These are phyloP conservation scores for Portevinia maculata DNA, from an alignment of 2,888 invertebrate genomes.

Conservation along the genomic window DNA sequence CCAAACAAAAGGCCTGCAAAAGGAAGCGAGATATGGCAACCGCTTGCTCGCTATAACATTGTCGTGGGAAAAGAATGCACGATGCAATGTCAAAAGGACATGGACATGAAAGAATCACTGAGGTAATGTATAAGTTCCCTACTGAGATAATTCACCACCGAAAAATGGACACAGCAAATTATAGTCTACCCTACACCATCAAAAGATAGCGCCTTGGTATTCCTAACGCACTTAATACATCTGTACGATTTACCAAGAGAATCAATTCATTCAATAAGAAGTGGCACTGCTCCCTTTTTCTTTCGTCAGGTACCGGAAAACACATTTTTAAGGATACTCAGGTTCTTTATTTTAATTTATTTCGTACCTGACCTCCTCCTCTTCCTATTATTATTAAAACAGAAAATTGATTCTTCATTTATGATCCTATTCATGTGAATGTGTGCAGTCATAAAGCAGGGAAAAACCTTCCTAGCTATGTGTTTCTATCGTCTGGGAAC, in stretches of 20 bases:
- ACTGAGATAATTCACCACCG: not conserved
- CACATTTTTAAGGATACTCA: slow-evolving; percentile 23
- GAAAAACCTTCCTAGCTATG: slow-evolving; percentile 16
- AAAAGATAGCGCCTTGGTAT: slow-evolving; percentile 36
- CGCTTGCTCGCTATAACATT: too few relatives aligned
- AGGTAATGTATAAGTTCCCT: too few relatives aligned
- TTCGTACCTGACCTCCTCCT: not conserved
- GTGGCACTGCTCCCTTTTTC: not conserved
- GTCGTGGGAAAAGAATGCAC: too few relatives aligned
- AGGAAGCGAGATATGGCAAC: too few relatives aligned
- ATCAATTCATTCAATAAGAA: slow-evolving; percentile 18
- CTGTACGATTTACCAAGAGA: slow-evolving; percentile 2
- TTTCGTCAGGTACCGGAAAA: slow-evolving; percentile 22
- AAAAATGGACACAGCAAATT: not conserved
- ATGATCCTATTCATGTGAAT: slow-evolving; percentile 15
- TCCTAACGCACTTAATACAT: not conserved
- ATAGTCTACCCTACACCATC: slow-evolving; percentile 21
- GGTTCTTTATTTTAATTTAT: slow-evolving; percentile 13
- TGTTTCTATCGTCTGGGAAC: slow-evolving; percentile 25
- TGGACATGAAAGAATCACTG: too few relatives aligned
- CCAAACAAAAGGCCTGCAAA: too few relatives aligned
- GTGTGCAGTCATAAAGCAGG: slow-evolving; percentile 27
- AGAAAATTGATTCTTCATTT: slow-evolving; percentile 47
- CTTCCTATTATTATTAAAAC: slow-evolving; percentile 17
- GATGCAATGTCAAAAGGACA: too few relatives aligned